These are phyloP conservation scores for Vultur gryphus DNA, from an alignment of 2,797 vertebrate species.

Conservation along the genomic window DNA sequence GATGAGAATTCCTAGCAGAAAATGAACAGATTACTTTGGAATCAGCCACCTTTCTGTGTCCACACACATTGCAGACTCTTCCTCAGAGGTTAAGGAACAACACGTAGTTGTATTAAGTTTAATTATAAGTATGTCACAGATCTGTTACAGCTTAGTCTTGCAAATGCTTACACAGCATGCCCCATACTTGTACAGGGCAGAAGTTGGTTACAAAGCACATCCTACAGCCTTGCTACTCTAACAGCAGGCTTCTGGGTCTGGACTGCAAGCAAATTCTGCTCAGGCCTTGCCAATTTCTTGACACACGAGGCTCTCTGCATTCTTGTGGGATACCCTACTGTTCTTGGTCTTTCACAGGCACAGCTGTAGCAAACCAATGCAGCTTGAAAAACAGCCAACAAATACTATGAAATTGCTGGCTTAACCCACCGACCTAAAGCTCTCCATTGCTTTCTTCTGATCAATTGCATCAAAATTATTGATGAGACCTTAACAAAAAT, in stretches of 20 bases:
- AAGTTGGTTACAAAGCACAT: neutral
- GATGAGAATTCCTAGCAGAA: neutral
- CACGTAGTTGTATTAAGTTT: neutral
- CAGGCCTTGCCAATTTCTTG: neutral
- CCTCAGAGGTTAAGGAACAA: neutral
- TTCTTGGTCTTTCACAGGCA: neutral
- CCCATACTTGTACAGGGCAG: rapidly evolving
- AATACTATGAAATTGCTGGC: neutral
- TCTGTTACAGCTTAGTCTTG: neutral
- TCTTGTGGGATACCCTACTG: neutral
- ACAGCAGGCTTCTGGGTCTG: neutral
- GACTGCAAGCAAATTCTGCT: neutral
- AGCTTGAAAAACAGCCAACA: neutral
- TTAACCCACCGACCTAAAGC: neutral
- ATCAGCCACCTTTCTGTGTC: neutral
- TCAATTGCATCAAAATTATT: neutral
- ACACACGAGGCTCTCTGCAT: rapidly evolving
- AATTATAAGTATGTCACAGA: neutral
- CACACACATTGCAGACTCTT: neutral
- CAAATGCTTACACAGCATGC: neutral
- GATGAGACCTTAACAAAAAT: neutral
- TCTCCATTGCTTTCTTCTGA: neutral
- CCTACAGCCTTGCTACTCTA: neutral
- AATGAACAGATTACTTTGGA: rapidly evolving
- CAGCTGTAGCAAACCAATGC: neutral